Percentiles rank a stretch among this genome's conserved stretches.
These are phyloP conservation scores for Coptodon rendalli DNA, from an alignment of 2,113 vertebrate genomes.

Conservation along the genomic window DNA sequence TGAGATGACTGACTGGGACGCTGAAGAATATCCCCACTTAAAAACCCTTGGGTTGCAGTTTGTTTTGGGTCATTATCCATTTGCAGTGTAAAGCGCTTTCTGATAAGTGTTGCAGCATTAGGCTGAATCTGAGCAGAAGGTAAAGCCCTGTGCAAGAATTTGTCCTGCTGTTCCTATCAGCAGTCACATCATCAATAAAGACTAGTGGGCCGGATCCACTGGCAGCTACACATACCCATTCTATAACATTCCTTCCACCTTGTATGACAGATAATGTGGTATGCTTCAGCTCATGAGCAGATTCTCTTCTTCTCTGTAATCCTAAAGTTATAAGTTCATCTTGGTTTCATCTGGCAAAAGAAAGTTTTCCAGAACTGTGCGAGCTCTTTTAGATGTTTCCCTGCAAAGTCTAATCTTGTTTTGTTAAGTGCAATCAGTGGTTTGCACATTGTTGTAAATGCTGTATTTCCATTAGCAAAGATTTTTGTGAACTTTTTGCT, in stretches of 20 bases:
- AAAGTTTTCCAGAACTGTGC: neutral
- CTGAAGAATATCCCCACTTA: neutral
- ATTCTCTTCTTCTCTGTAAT: neutral
- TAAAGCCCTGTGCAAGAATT: neutral
- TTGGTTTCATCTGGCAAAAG: neutral
- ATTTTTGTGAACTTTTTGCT: neutral
- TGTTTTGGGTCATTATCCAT: neutral
- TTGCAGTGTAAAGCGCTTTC: neutral
- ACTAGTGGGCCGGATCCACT: neutral
- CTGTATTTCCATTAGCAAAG: neutral
- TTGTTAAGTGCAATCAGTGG: neutral
- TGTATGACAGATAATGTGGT: neutral
- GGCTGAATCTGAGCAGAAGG: neutral
- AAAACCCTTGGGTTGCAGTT: neutral
- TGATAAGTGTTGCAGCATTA: neutral
- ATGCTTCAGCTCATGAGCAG: neutral
- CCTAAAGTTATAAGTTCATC: neutral
- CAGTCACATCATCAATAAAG: neutral
- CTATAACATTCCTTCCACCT: neutral
- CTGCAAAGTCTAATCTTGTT: neutral
- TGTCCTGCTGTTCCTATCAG: neutral
- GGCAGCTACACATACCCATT: neutral
- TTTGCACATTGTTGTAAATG: neutral
- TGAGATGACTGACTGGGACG: neutral
- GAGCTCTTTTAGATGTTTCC: neutral